Evolutionary conservation across 1,140 invertebrate genomes (phyloP), one percentile per base, ranked within the genome.

Genomic region (Palaemon carinicauda): DNA sequence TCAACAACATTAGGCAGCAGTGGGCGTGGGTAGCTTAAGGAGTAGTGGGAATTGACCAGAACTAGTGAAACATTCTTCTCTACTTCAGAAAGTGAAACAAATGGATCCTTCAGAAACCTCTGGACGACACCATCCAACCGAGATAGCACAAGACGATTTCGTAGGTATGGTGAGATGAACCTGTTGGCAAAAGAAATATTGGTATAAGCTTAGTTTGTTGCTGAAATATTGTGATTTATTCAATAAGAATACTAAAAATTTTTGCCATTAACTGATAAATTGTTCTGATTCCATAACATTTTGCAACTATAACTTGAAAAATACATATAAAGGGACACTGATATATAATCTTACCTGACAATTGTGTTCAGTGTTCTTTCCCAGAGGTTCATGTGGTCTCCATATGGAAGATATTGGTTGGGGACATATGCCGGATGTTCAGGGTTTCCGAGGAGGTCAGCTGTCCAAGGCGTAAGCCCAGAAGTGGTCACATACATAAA

Each of bases 1-100:
- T 94, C 93, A 7, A 94, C 89, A 1, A 93, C 89, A 41, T 91
- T 92, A 0, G 93, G 92, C 2, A 92, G 90, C 17, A 90, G 90
- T 0, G 93, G 92, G 54, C 91, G 91, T 0, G 93, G 90, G 4
- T 91, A 91, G 85, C 92, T 92, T 5, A 94, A 74, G 2, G 91
- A 90, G 74, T 92, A 92, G 91, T 95, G 93, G n/a, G 92, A 91
- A 90, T 95, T 95, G 0, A 92, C 90, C 14, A 95, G 89, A 15
- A 94, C 86, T 52, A 95, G 88, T 50, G 92, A 92, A 9, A 93
- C 87, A 53, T 92, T 93, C 50, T 89, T 91, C 51, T 92, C 91
- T 10, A 93, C 69, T 77, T 93, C 90, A 1, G 91, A 82, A 14
- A 93, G 86, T 1, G 88, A 89, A 29, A 89, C 85, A 10, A 54